Conservation (phyloP, 2,797 vertebrate genomes). For the Rhynchonycteris naso region DNA sequence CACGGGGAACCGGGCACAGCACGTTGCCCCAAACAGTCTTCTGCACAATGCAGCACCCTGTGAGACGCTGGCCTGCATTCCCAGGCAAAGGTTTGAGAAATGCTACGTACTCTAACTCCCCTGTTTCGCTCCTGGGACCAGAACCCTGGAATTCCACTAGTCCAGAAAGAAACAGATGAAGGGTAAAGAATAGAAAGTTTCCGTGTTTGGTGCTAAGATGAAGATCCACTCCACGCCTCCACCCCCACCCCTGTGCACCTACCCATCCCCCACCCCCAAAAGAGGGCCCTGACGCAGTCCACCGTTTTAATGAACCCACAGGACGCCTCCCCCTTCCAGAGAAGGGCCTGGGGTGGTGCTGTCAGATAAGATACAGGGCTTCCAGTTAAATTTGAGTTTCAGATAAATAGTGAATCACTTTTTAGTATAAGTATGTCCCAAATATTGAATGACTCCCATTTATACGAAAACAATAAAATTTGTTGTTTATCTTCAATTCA, state of each 20-base stretch:
- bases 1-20: background rate
- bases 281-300: background rate
- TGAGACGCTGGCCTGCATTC: background rate
- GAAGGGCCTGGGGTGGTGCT: background rate
- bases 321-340: background rate
- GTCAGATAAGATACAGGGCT: background rate
- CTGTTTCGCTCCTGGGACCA: background rate
- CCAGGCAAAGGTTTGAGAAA: background rate
- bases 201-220: background rate
- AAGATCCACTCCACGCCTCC: background rate
- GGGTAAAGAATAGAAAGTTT: background rate
- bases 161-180: background rate
- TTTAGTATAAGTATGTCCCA: background rate
- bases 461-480: background rate
- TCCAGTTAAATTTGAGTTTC: background rate
- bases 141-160: background rate
- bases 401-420: background rate
- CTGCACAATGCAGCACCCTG: background rate
- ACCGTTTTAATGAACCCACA: background rate
- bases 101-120: background rate
- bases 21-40: background rate
- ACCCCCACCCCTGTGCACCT: accelerated
- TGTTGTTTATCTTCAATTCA: background rate
- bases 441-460: background rate
- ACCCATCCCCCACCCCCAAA: accelerated